Evolutionary conservation across 2,888 invertebrate species (phyloP).

Genomic region (Ligdia adustata): DNA sequence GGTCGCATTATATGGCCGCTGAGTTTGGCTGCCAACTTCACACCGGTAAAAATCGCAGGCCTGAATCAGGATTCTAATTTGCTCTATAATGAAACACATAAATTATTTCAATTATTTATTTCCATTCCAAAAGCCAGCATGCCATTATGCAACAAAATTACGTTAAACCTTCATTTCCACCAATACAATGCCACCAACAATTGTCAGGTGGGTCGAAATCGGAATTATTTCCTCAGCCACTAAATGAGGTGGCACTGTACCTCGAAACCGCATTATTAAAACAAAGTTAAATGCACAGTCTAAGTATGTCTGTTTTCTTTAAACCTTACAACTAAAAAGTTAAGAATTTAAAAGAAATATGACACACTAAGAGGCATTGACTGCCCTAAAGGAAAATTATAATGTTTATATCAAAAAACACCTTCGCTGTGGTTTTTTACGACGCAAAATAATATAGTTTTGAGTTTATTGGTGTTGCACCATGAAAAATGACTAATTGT

Average conservation of each 20-base stretch:
- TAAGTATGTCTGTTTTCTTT: slow-evolving; percentile 70
- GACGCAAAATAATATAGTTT: slow-evolving; percentile 25
- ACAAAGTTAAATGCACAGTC: slow-evolving; percentile 68
- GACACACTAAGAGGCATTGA: slow-evolving; percentile 73
- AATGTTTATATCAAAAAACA: slow-evolving; percentile 44
- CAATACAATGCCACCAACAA: slow-evolving; percentile 40
- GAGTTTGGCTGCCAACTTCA: too few relatives aligned
- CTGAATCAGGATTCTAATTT: too few relatives aligned
- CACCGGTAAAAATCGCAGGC: too few relatives aligned
- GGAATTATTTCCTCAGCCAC: not conserved
- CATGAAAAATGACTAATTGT: slow-evolving; percentile 26
- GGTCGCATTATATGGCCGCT: too few relatives aligned
- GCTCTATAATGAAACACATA: slow-evolving; percentile 39
- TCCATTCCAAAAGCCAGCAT: slow-evolving; percentile 79
- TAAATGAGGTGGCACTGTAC: slow-evolving; percentile 5
- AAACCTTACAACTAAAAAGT: slow-evolving; percentile 61
- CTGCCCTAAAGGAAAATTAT: slow-evolving; percentile 58
- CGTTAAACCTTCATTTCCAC: slow-evolving; percentile 53
- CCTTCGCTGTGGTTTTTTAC: slow-evolving; percentile 59
- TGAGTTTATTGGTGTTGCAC: slow-evolving; percentile 29
- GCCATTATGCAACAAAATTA: slow-evolving; percentile 66
- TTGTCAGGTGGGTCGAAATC: not conserved
- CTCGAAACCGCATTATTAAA: slow-evolving; percentile 1
- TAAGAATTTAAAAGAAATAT: slow-evolving; percentile 72
- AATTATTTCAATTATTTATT: slow-evolving; percentile 64